Conservation (phyloP, 2,797 vertebrate genomes). For the Chromis chromis region DNA sequence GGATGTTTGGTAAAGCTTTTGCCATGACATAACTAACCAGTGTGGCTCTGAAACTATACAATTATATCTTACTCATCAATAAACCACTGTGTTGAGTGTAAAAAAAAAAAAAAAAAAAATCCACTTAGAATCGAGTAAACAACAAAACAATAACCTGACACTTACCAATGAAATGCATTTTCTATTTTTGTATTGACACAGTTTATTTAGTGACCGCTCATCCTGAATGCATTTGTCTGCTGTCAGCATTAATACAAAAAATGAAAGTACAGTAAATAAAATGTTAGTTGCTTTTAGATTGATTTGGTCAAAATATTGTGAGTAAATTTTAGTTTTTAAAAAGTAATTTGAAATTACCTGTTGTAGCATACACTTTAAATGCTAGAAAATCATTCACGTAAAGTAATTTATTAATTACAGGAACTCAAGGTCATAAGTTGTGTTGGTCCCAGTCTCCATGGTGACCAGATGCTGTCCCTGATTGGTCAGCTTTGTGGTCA, state of each 20-base stretch:
- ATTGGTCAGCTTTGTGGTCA: conserved; percentile 64
- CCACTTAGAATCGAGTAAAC: too few relatives aligned
- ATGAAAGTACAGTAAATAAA: not conserved
- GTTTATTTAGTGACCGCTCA: conserved; percentile 25
- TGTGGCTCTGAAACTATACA: not conserved
- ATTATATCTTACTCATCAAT: conserved; percentile 4
- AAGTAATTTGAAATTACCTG: too few relatives aligned
- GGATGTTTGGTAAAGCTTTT: not conserved
- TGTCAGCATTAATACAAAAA: conserved; percentile 16
- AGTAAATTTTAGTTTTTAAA: not conserved
- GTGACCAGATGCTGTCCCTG: conserved; percentile 65
- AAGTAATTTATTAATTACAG: conserved; percentile 47
- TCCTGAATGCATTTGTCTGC: conserved; percentile 24
- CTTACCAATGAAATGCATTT: not conserved
- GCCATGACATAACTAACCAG: conserved; percentile 15
- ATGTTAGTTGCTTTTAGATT: too few relatives aligned
- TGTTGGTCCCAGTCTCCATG: conserved; percentile 65
- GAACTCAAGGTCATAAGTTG: conserved; percentile 77
- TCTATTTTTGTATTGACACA: not conserved
- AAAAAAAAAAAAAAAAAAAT: too few relatives aligned
- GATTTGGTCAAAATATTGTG: not conserved
- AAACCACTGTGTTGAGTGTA: not conserved
- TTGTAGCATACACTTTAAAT: not conserved
- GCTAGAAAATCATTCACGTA: not conserved
- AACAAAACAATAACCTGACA: not conserved